Percentiles rank a stretch among this genome's conserved stretches.
phyloP scores from a whole-genome alignment of 2,113 vertebrate species.

The Nothoprocta pentlandii region DNA sequence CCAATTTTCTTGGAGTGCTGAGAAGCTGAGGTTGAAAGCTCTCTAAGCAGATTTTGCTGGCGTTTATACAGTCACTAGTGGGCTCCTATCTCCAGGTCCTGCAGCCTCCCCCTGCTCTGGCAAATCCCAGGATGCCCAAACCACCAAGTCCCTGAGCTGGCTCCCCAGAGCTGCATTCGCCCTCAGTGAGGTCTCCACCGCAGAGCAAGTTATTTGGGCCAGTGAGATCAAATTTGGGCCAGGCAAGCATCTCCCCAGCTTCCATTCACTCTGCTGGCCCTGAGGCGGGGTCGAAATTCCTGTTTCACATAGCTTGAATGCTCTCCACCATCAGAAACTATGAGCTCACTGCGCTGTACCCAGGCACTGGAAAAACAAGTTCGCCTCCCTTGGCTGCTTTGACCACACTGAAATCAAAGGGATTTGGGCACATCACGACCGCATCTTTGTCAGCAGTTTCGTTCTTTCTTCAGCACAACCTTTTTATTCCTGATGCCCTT shows the following conservation, averaged over 20 bases:
- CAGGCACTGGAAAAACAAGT: conserved; percentile 33
- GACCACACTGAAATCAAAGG: not conserved
- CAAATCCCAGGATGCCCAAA: not conserved
- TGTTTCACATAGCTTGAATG: conserved; percentile 24
- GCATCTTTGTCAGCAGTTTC: not conserved
- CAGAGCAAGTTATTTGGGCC: not conserved
- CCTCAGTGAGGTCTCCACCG: accelerated
- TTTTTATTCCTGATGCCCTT: not conserved
- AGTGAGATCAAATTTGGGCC: not conserved
- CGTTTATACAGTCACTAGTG: not conserved
- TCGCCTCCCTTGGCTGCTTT: not conserved
- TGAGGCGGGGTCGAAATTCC: not conserved
- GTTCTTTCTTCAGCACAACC: not conserved
- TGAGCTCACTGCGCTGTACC: conserved; percentile 38
- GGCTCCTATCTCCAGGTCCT: not conserved
- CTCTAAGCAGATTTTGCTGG: not conserved
- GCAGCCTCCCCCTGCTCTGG: not conserved
- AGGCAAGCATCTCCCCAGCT: not conserved
- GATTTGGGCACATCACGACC: not conserved
- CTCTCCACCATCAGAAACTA: not conserved
- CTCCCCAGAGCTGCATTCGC: not conserved
- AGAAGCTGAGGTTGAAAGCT: not conserved
- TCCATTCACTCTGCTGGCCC: not conserved
- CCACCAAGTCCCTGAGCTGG: not conserved
- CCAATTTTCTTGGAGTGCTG: not conserved